Evolutionary conservation across 2,797 vertebrate species (phyloP).

Genomic region (Lycodopsis pacificus): DNA sequence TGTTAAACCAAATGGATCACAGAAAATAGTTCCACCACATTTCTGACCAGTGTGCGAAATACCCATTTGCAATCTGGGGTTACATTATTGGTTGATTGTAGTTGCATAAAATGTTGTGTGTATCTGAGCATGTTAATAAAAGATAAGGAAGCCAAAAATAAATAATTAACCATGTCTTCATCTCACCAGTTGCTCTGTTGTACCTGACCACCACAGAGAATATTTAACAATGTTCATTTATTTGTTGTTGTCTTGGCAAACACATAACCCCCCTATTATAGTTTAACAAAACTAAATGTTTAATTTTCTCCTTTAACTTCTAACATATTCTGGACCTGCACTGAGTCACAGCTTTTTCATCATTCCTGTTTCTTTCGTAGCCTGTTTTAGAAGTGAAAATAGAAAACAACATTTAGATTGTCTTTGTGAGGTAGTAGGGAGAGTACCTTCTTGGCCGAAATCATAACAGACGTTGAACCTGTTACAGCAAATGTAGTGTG

Average conservation of each 20-base stretch:
- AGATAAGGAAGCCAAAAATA: not conserved
- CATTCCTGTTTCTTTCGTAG: not conserved
- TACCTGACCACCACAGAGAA: no score
- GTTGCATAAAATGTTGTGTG: not conserved
- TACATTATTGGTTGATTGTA: not conserved
- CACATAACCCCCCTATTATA: not conserved
- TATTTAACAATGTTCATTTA: not conserved
- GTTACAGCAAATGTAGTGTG: not conserved
- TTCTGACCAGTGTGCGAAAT: not conserved
- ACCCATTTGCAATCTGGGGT: no score
- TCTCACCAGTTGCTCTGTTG: no score
- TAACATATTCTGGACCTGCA: not conserved
- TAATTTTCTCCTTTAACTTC: not conserved
- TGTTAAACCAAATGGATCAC: not conserved
- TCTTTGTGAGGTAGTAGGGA: not conserved
- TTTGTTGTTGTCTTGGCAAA: not conserved
- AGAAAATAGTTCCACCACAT: not conserved
- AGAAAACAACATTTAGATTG: not conserved
- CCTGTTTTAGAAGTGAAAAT: not conserved
- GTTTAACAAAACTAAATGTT: not conserved
- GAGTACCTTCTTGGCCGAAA: not conserved
- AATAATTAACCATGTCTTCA: no score
- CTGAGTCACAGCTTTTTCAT: not conserved
- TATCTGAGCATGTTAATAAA: not conserved
- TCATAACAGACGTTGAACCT: not conserved